phyloP scores from a whole-genome alignment of 2,113 vertebrate species.

The Pogonocichla stellata region DNA sequence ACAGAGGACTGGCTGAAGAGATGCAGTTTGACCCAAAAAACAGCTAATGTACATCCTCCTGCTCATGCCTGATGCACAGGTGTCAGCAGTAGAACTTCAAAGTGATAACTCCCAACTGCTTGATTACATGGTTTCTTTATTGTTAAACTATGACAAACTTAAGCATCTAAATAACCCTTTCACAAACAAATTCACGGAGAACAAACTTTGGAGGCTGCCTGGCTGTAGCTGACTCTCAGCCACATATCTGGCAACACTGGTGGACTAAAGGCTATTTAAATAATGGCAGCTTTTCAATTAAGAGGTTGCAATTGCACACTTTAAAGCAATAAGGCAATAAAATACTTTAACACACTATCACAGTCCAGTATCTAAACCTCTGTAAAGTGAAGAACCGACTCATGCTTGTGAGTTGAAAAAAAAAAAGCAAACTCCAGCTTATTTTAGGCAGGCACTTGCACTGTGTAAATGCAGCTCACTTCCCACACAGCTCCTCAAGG shows the following conservation, averaged over 20 bases:
- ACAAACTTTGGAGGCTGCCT: not conserved
- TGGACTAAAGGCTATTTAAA: not conserved
- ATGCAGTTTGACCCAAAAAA: not conserved
- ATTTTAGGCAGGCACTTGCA: not conserved
- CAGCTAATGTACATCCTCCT: not conserved
- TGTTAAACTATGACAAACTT: not conserved
- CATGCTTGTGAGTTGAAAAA: not conserved
- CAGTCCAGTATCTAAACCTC: not conserved
- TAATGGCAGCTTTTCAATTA: not conserved
- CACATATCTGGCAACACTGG: not conserved
- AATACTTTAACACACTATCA: not conserved
- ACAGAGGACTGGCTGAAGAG: not conserved
- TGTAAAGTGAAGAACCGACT: not conserved
- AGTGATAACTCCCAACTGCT: not conserved
- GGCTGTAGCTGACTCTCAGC: not conserved
- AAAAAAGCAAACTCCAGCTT: not conserved
- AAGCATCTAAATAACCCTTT: not conserved
- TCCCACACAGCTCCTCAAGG: rapidly evolving
- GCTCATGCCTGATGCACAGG: rapidly evolving
- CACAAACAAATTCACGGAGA: not conserved
- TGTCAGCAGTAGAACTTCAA: not conserved
- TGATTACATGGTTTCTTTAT: not conserved
- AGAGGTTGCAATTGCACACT: not conserved
- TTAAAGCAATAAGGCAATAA: not conserved
- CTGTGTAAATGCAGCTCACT: not conserved